These are phyloP conservation scores for Drosophila paranaensis DNA, from an alignment of 2,888 invertebrate species.

Conservation along the genomic window DNA sequence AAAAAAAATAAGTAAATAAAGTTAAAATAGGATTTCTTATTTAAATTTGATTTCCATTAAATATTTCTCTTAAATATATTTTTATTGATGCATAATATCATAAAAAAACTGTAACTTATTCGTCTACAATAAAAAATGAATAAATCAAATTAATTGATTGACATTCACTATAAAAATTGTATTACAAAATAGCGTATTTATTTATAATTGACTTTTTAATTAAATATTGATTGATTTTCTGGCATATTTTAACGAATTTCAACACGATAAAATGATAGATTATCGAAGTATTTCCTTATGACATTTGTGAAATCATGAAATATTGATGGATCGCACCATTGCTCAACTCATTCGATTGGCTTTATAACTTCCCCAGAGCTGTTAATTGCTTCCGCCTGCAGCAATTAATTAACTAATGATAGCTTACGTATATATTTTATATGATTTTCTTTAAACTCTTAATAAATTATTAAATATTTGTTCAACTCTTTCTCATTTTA, in stretches of 20 bases:
- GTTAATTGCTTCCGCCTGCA: slow-evolving; percentile 12
- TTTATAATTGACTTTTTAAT: not conserved
- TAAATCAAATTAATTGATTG: too few relatives aligned
- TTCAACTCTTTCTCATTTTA: slow-evolving; percentile 57
- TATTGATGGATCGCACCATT: slow-evolving; percentile 27
- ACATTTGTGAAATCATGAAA: not conserved
- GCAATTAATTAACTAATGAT: slow-evolving; percentile 36
- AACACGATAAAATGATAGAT: not conserved
- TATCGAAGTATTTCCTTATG: slow-evolving; percentile 2
- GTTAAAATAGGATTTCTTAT: too few relatives aligned
- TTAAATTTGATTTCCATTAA: too few relatives aligned
- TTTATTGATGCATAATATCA: too few relatives aligned
- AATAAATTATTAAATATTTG: slow-evolving; percentile 54
- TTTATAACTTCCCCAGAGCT: slow-evolving; percentile 1
- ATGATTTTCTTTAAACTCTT: slow-evolving; percentile 15
- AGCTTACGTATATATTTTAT: slow-evolving; percentile 12
- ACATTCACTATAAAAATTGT: not conserved
- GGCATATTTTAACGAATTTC: not conserved
- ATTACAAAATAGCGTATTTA: not conserved
- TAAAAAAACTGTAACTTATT: too few relatives aligned
- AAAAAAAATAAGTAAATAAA: too few relatives aligned
- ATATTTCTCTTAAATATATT: too few relatives aligned
- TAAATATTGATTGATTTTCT: not conserved
- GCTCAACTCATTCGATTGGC: slow-evolving; percentile 21
- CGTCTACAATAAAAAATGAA: too few relatives aligned